These are phyloP conservation scores for Ahaetulla prasina DNA, from an alignment of 2,113 vertebrate species.

Conservation along the genomic window DNA sequence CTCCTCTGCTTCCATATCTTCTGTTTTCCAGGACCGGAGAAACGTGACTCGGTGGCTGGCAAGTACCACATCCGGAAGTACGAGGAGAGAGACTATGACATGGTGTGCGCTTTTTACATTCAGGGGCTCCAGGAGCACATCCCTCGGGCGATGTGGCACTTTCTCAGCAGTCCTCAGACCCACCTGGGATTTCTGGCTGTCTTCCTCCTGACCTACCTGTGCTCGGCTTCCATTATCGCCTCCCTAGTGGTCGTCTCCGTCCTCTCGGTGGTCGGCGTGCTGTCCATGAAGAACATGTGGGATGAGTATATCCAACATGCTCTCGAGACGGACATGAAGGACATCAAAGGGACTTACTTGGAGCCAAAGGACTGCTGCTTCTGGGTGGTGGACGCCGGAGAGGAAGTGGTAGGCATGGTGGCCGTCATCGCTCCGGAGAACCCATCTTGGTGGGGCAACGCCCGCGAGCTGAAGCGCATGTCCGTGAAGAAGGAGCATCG, in stretches of 20 bases:
- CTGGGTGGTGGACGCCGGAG: slow-evolving; percentile 46
- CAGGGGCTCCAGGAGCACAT: slow-evolving; percentile 40
- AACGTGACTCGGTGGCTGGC: slow-evolving; percentile 16
- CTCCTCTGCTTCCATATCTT: not conserved
- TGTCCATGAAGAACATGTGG: not conserved
- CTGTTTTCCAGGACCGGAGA: not conserved
- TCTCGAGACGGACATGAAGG: not conserved
- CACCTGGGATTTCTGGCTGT: slow-evolving; percentile 22
- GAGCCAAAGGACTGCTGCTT: slow-evolving; percentile 30
- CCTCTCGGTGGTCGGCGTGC: not conserved
- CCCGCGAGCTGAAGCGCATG: slow-evolving; percentile 54
- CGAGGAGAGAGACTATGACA: slow-evolving; percentile 40
- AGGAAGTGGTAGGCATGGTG: slow-evolving; percentile 50
- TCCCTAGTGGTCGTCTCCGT: not conserved
- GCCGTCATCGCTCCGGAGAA: accelerated
- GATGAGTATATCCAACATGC: not conserved
- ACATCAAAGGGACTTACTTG: slow-evolving; percentile 34
- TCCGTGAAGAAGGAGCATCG: slow-evolving; percentile 46
- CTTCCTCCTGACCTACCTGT: not conserved
- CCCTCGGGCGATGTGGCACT: accelerated
- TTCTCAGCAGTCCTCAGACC: accelerated
- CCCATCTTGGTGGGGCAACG: accelerated
- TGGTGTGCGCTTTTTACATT: slow-evolving; percentile 27
- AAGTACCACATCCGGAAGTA: slow-evolving; percentile 53
- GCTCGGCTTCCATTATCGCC: not conserved